A percentile compares a stretch with the other conserved stretches of the same genome.
phyloP scores from a whole-genome alignment of 2,888 invertebrate genomes.

The Aporophyla lueneburgensis region DNA sequence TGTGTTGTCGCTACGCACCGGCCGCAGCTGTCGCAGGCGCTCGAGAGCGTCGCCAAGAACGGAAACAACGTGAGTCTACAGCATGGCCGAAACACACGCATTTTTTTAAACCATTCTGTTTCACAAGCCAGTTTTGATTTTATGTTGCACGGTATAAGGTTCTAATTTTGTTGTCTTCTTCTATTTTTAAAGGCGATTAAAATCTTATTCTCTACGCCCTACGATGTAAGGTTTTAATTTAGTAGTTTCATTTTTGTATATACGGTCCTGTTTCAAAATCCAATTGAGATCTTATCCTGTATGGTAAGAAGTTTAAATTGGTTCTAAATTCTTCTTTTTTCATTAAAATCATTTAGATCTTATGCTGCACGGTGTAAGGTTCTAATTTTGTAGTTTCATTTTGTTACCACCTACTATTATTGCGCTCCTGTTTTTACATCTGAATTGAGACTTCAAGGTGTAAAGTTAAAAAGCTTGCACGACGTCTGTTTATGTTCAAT shows the following conservation, averaged over 20 bases:
- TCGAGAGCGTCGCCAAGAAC: constrained; percentile 93
- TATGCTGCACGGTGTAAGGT: constrained; percentile 3
- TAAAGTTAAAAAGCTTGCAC: neutral
- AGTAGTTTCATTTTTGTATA: neutral
- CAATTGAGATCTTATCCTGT: neutral
- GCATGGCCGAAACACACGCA: constrained; percentile 80
- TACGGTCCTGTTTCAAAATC: neutral
- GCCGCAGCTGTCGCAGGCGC: constrained; percentile 92
- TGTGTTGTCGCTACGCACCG: constrained; percentile 87
- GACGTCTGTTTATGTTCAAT: neutral
- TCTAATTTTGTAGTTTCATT: neutral
- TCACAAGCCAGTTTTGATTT: constrained; percentile 36
- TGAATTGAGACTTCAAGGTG: neutral
- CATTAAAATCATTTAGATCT: neutral
- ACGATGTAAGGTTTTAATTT: neutral
- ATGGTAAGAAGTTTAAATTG: no score
- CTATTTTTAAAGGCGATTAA: neutral
- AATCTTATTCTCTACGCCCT: neutral
- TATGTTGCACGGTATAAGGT: constrained; percentile 37
- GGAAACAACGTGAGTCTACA: constrained; percentile 91
- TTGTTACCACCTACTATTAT: neutral
- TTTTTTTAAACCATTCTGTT: constrained; percentile 38
- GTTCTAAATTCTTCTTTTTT: neutral
- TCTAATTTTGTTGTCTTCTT: constrained; percentile 7
- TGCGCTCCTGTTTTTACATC: neutral